A percentile compares a stretch with the other conserved stretches of the same genome.
Conservation (phyloP, 2,113 vertebrate genomes). For the Podocnemis expansa region DNA sequence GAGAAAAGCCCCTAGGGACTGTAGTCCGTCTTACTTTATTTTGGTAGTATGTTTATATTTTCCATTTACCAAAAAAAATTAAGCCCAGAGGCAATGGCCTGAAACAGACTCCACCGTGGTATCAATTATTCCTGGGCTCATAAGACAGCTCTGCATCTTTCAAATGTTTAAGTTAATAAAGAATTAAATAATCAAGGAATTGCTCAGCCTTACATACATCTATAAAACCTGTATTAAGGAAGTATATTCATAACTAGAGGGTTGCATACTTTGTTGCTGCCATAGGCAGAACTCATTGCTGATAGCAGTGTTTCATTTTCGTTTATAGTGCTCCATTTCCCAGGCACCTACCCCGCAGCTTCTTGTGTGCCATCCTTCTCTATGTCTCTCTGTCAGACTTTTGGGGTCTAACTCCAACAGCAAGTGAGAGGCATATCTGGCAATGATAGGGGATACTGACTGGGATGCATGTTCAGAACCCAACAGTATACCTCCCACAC, state of each 20-base stretch:
- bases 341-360: neutral
- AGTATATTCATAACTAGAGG: neutral
- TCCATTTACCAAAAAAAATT: neutral
- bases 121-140: neutral
- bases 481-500: neutral
- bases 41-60: neutral
- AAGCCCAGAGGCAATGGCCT: neutral
- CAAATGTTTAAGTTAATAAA: neutral
- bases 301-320: neutral
- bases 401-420: neutral
- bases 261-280: neutral
- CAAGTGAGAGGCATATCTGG: neutral
- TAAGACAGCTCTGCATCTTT: neutral
- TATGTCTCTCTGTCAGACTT: neutral
- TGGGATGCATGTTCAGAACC: neutral
- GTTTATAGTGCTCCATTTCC: neutral
- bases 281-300: accelerated
- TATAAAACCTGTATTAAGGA: neutral
- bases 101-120: neutral
- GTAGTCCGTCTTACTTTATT: neutral
- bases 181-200: neutral
- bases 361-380: neutral
- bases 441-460: neutral
- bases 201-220: neutral
- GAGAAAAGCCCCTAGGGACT: neutral